Evolutionary conservation across 2,113 vertebrate species (phyloP).

Genomic region (Lathamus discolor): DNA sequence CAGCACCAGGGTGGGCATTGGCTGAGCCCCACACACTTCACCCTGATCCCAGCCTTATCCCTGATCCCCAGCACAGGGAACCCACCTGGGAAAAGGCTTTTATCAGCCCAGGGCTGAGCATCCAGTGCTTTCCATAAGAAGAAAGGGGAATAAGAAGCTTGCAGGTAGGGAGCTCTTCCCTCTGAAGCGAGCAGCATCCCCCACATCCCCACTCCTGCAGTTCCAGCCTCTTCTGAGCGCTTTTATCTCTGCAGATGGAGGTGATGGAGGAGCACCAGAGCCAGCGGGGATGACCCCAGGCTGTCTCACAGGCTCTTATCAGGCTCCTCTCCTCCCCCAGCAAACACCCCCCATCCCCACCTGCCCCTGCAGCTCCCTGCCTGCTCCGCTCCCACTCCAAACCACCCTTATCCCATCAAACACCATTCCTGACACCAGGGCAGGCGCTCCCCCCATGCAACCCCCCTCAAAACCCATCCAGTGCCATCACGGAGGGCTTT

Average conservation of each 20-base stretch:
- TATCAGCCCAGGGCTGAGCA: neutral
- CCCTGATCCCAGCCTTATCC: neutral
- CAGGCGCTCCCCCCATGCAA: neutral
- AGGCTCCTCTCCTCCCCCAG: neutral
- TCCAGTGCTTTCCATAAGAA: neutral
- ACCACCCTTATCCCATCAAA: neutral
- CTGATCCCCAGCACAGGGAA: neutral
- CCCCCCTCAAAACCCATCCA: neutral
- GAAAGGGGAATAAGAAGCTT: neutral
- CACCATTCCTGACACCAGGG: neutral
- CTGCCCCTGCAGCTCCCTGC: neutral
- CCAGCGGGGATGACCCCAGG: neutral
- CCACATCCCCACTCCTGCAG: neutral
- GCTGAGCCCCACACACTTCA: neutral
- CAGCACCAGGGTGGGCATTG: neutral
- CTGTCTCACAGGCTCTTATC: neutral
- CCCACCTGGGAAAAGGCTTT: fast-evolving
- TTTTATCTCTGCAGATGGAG: neutral
- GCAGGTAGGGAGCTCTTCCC: neutral
- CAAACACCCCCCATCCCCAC: neutral
- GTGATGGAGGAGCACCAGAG: neutral
- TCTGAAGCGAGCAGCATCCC: neutral
- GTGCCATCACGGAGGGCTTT: neutral
- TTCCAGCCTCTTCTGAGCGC: neutral
- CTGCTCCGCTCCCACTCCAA: neutral